Conservation (phyloP, 2,113 vertebrate genomes). For the Nothoprocta pentlandii region DNA sequence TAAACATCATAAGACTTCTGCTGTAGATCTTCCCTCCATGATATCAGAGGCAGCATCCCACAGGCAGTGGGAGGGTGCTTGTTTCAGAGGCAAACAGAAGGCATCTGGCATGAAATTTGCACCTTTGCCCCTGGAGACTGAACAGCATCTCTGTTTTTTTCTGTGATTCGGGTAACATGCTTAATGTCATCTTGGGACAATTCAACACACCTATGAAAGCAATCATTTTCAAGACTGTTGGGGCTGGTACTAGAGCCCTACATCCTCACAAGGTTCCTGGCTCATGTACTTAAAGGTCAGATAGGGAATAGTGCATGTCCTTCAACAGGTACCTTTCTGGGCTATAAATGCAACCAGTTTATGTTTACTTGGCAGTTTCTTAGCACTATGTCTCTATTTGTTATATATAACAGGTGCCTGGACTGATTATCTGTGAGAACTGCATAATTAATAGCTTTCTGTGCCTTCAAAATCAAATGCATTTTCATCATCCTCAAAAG, state of each 20-base stretch:
- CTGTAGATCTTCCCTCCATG: not conserved
- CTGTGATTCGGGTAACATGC: not conserved
- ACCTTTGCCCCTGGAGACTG: not conserved
- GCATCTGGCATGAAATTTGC: not conserved
- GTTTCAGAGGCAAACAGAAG: not conserved
- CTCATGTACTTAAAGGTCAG: not conserved
- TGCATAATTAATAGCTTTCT: slow-evolving; percentile 34
- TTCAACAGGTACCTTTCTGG: not conserved
- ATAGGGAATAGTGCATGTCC: not conserved
- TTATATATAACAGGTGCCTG: not conserved
- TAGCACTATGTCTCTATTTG: not conserved
- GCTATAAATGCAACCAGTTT: not conserved
- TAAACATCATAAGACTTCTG: not conserved
- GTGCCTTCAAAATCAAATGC: slow-evolving; percentile 11
- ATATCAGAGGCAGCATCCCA: not conserved
- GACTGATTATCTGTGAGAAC: not conserved
- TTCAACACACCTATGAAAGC: not conserved
- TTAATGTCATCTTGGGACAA: not conserved
- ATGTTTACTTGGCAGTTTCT: not conserved
- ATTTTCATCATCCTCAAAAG: slow-evolving; percentile 36
- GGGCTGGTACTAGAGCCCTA: not conserved
- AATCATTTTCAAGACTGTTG: not conserved
- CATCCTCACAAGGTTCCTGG: not conserved
- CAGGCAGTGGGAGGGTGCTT: not conserved
- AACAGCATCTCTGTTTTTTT: not conserved